These are phyloP conservation scores for Cephus pulcher DNA, from an alignment of 2,888 invertebrate species.

Conservation along the genomic window DNA sequence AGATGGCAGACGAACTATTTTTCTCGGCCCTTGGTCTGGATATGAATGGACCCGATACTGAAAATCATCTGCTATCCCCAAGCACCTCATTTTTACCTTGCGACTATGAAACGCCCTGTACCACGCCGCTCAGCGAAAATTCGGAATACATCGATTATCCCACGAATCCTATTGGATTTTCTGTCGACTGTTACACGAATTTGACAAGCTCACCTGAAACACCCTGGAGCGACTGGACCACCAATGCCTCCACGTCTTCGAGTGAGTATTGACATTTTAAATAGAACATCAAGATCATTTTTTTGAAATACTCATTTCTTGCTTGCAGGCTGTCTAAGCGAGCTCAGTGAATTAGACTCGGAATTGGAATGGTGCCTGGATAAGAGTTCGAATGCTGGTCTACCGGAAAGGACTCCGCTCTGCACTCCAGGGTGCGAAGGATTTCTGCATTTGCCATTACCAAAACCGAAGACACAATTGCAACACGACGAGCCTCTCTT, in stretches of 20 bases:
- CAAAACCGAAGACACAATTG: slow-evolving; percentile 55
- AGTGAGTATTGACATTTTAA: slow-evolving; percentile 34
- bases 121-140: slow-evolving; percentile 44
- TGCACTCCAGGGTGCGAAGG: slow-evolving; percentile 71
- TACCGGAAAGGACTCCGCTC: slow-evolving; percentile 71
- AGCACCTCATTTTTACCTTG: slow-evolving; percentile 32
- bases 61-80: slow-evolving; percentile 41
- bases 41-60: slow-evolving; percentile 38
- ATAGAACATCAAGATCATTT: neutral
- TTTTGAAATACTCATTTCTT: neutral
- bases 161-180: slow-evolving; percentile 25
- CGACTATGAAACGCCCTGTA: slow-evolving; percentile 54
- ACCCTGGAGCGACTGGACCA: slow-evolving; percentile 58
- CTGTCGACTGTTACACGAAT: slow-evolving; percentile 55
- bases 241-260: slow-evolving; percentile 45
- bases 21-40: slow-evolving; percentile 60
- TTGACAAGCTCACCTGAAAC: slow-evolving; percentile 53
- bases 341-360: slow-evolving; percentile 57
- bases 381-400: slow-evolving; percentile 58
- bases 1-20: slow-evolving; percentile 63
- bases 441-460: slow-evolving; percentile 64
- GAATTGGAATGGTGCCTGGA: slow-evolving; percentile 63
- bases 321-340: slow-evolving; percentile 46
- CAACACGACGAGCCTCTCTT: slow-evolving; percentile 61
- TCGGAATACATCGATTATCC: slow-evolving; percentile 33